A percentile compares a stretch with the other conserved stretches of the same genome.
These are phyloP conservation scores for Vulpes ferrilata DNA, from an alignment of 2,113 vertebrate genomes.

Conservation along the genomic window DNA sequence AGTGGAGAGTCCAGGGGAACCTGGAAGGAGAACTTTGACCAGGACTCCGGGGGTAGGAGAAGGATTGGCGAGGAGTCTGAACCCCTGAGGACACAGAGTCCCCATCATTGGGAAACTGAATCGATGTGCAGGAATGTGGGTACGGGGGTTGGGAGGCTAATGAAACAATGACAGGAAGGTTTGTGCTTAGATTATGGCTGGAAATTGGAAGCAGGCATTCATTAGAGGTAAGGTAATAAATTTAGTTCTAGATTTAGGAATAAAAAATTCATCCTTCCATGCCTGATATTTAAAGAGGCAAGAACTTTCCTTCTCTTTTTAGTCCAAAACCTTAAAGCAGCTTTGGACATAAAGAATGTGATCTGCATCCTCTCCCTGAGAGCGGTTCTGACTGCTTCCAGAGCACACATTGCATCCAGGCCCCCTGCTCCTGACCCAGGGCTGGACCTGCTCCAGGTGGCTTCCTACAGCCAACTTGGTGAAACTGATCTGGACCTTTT, in stretches of 20 bases:
- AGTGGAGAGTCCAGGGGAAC: background rate
- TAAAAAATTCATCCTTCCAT: slow-evolving; percentile 62
- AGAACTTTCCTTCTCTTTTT: slow-evolving; percentile 72
- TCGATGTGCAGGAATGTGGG: background rate
- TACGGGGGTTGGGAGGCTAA: background rate
- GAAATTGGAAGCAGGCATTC: slow-evolving; percentile 8
- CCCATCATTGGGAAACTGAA: background rate
- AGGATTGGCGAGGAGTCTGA: background rate
- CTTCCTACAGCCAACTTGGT: background rate
- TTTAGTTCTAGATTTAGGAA: slow-evolving; percentile 44
- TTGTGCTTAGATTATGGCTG: background rate
- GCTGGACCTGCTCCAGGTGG: background rate
- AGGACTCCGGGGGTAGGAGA: background rate
- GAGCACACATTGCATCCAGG: slow-evolving; percentile 44
- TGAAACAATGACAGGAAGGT: background rate
- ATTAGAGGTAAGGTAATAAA: background rate
- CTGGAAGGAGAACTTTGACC: background rate
- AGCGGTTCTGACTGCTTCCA: slow-evolving; percentile 57
- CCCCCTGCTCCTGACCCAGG: background rate
- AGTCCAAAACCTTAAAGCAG: slow-evolving; percentile 77
- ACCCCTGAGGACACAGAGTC: background rate
- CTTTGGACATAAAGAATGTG: slow-evolving; percentile 76
- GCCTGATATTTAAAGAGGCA: slow-evolving; percentile 71
- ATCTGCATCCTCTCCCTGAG: slow-evolving; percentile 28
- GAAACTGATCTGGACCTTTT: background rate